phyloP scores from a whole-genome alignment of 2,888 invertebrate species.

The Diaperis boleti region DNA sequence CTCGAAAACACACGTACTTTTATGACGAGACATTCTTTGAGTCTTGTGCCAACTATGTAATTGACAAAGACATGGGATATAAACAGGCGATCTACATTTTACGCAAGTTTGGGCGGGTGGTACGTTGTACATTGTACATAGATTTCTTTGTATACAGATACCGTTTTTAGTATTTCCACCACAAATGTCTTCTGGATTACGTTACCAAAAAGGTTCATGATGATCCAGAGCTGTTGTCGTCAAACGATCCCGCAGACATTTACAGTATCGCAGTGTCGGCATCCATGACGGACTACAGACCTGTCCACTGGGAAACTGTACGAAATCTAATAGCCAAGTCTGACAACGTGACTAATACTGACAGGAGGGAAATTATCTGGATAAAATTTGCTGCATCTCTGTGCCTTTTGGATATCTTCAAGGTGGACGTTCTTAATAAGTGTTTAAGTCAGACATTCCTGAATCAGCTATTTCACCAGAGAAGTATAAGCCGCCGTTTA shows the following conservation, averaged over 20 bases:
- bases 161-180: slow-evolving; percentile 69
- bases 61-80: slow-evolving; percentile 69
- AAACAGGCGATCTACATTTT: slow-evolving; percentile 68
- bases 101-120: slow-evolving; percentile 70
- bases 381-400: slow-evolving; percentile 70
- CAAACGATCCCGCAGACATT: slow-evolving; percentile 64
- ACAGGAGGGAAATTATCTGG: slow-evolving; percentile 53
- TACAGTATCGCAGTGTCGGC: slow-evolving; percentile 70
- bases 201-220: slow-evolving; percentile 67
- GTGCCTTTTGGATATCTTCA: slow-evolving; percentile 72
- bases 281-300: slow-evolving; percentile 71
- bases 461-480: slow-evolving; percentile 55
- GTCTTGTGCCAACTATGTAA: slow-evolving; percentile 68
- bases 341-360: slow-evolving; percentile 42
- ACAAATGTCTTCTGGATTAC: slow-evolving; percentile 72
- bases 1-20: slow-evolving; percentile 68
- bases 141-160: slow-evolving; percentile 10
- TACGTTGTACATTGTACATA: slow-evolving; percentile 60
- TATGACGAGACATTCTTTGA: slow-evolving; percentile 75
- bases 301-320: slow-evolving; percentile 70
- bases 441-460: slow-evolving; percentile 70
- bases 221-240: slow-evolving; percentile 63
- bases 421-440: slow-evolving; percentile 68
- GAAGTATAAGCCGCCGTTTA: slow-evolving; percentile 44
- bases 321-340: slow-evolving; percentile 52